Percentiles rank a stretch among this genome's conserved stretches.
phyloP scores from a whole-genome alignment of 1,140 invertebrate genomes.

The Anagrus nilaparvatae region DNA sequence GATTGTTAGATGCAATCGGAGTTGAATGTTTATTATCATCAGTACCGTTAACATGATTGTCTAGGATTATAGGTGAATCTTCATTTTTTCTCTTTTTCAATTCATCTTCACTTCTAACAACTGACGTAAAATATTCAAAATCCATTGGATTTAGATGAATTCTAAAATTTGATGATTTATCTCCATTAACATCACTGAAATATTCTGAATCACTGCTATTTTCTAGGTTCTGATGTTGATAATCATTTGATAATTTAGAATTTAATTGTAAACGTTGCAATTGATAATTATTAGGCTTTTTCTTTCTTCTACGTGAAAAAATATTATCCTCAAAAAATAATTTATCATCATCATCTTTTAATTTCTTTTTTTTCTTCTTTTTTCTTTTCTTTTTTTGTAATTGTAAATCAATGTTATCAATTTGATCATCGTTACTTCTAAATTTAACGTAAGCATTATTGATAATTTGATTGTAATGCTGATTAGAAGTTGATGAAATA shows the following conservation, averaged over 20 bases:
- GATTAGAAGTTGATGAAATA: constrained; percentile 21
- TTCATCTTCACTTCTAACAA: constrained; percentile 47
- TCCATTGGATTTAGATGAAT: constrained; percentile 51
- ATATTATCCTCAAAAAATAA: too few relatives aligned
- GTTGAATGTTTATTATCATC: too few relatives aligned
- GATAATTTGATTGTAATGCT: too few relatives aligned
- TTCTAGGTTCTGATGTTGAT: too few relatives aligned
- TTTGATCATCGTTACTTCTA: constrained; percentile 28
- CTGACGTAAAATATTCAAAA: constrained; percentile 53
- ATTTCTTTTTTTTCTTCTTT: constrained; percentile 11
- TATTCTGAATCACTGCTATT: constrained; percentile 47
- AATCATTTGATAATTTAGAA: constrained; percentile 1
- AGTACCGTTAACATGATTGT: too few relatives aligned
- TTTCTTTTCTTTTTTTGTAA: constrained; percentile 20
- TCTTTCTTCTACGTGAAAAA: too few relatives aligned
- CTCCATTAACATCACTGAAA: too few relatives aligned
- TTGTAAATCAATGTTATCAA: constrained; percentile 31
- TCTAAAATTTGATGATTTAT: constrained; percentile 45
- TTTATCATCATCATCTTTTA: too few relatives aligned
- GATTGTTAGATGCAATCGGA: too few relatives aligned
- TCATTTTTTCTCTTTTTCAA: constrained; percentile 9
- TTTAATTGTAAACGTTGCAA: constrained; percentile 10
- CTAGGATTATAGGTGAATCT: too few relatives aligned
- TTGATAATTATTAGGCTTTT: constrained; percentile 17
- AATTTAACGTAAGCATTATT: constrained; percentile 35